A percentile compares a stretch with the other conserved stretches of the same genome.
These are phyloP conservation scores for Lepus oiostolus DNA, from an alignment of 2,797 vertebrate genomes.

Conservation along the genomic window DNA sequence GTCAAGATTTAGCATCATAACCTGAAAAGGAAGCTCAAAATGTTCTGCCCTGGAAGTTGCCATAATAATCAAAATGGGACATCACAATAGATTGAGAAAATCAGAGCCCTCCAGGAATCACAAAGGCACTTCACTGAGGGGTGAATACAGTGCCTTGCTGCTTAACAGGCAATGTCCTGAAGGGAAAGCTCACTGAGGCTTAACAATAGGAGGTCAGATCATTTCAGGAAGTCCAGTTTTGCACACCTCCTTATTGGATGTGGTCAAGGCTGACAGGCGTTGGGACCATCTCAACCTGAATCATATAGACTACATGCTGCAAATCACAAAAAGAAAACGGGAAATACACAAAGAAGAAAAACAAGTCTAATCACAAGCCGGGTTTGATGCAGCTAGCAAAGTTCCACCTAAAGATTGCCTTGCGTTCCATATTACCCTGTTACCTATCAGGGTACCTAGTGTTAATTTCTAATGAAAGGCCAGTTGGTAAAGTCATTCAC, in stretches of 20 bases:
- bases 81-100: not conserved
- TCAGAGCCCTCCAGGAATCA: constrained; percentile 2
- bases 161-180: not conserved
- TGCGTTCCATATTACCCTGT: not conserved
- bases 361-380: not conserved
- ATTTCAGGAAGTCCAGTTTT: not conserved
- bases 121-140: not conserved
- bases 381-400: not conserved
- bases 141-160: not conserved
- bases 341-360: not conserved
- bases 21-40: not conserved
- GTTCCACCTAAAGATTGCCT: not conserved
- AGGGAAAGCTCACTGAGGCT: constrained; percentile 4
- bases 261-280: not conserved
- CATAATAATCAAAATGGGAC: constrained; percentile 21
- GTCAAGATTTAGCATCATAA: not conserved
- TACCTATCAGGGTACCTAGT: not conserved
- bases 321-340: not conserved
- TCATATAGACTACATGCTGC: not conserved
- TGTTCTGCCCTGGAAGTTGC: constrained; percentile 28
- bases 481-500: not conserved
- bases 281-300: not conserved
- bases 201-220: not conserved
- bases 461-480: constrained; percentile 25
- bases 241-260: not conserved